Conservation (phyloP, 2,113 vertebrate species). For the Cyrtonyx montezumae region DNA sequence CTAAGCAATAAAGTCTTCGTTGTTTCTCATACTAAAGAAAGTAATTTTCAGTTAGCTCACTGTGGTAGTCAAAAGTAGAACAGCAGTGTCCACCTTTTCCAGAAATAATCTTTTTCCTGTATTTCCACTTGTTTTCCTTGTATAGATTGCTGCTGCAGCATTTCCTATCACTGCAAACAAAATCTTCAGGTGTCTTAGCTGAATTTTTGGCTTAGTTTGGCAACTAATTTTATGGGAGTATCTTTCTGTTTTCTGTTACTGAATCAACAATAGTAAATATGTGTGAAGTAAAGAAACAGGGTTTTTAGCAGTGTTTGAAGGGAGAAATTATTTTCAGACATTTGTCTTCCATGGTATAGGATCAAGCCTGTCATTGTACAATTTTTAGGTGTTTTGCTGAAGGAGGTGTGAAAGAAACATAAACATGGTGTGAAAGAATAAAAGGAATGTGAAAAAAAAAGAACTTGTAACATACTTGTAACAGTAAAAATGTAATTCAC, state of each 20-base stretch:
- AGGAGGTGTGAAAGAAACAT: neutral
- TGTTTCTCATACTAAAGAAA: neutral
- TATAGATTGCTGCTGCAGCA: neutral
- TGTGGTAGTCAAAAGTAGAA: neutral
- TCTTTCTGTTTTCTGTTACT: neutral
- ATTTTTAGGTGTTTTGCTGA: neutral
- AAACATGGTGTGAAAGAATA: neutral
- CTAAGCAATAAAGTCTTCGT: neutral
- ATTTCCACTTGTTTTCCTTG: neutral
- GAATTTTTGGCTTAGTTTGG: neutral
- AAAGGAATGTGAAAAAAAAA: neutral
- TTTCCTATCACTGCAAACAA: neutral
- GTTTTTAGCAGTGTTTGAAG: neutral
- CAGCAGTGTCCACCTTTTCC: neutral
- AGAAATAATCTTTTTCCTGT: neutral
- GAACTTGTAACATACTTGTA: neutral
- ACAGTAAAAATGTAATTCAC: neutral
- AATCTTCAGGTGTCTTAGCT: conserved; percentile 7
- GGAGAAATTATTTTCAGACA: neutral
- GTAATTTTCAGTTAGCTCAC: neutral
- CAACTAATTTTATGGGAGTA: neutral
- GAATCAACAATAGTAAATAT: neutral
- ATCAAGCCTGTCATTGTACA: neutral
- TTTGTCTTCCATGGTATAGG: neutral
- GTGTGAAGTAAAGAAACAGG: neutral